Conservation (phyloP, 2,888 invertebrate genomes). For the Pyrocoelia pectoralis region DNA sequence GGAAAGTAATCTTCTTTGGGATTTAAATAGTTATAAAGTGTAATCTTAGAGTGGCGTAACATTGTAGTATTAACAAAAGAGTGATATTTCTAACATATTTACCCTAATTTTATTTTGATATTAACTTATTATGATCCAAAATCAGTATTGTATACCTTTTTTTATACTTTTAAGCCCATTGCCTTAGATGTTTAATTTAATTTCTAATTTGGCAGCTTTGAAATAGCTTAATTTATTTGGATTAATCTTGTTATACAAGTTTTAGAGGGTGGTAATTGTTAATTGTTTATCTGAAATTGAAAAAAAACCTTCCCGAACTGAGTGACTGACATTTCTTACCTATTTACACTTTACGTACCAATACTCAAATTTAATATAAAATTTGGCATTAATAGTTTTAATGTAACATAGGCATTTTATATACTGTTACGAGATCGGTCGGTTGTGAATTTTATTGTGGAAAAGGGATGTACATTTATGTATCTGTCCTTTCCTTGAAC, state of each 20-base stretch:
- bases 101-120: constrained; percentile 44
- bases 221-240: constrained; percentile 37
- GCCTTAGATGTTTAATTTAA: constrained; percentile 40
- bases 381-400: constrained; percentile 37
- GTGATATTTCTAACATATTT: constrained; percentile 57
- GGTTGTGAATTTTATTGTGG: constrained; percentile 33
- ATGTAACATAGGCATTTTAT: constrained; percentile 38
- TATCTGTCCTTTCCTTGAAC: constrained; percentile 15
- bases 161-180: constrained; percentile 45
- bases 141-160: constrained; percentile 61
- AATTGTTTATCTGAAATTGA: constrained; percentile 7
- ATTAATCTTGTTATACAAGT: constrained; percentile 10
- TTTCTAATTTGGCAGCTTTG: constrained; percentile 46
- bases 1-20: background rate
- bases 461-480: constrained; percentile 5
- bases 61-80: constrained; percentile 58
- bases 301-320: constrained; percentile 23
- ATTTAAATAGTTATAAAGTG: constrained; percentile 32
- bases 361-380: constrained; percentile 34
- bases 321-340: constrained; percentile 35
- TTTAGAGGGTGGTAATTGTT: background rate
- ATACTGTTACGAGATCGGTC: constrained; percentile 33
- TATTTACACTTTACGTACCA: constrained; percentile 34
- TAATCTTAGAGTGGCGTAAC: constrained; percentile 46
- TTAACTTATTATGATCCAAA: constrained; percentile 55